These are phyloP conservation scores for Hydrozoanthus tunicans DNA, from an alignment of 64 coral and sea anemone genomes.

Conservation along the genomic window DNA sequence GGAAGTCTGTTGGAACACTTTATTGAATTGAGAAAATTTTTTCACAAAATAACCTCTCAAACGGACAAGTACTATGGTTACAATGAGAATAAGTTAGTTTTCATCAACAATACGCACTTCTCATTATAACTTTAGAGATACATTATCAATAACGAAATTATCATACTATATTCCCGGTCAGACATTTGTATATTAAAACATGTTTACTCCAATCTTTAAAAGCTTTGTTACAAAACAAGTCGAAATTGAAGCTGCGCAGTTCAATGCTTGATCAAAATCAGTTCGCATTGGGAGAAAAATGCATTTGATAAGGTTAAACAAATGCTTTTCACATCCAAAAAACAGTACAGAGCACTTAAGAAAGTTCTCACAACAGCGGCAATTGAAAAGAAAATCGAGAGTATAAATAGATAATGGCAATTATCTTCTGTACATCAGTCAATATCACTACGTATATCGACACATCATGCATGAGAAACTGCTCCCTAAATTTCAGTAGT, in stretches of 20 bases:
- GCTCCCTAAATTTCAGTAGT: neutral
- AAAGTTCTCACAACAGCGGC: neutral
- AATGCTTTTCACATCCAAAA: constrained; percentile 33
- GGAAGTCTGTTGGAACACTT: constrained; percentile 1
- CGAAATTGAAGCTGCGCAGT: neutral
- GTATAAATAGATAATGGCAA: constrained; percentile 2
- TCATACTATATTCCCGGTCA: neutral
- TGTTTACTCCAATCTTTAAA: constrained; percentile 17
- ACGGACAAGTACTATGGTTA: neutral
- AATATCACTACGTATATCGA: neutral
- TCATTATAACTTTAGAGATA: neutral
- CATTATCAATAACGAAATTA: constrained; percentile 34
- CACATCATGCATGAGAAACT: constrained; percentile 13
- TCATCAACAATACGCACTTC: neutral
- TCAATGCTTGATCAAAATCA: neutral
- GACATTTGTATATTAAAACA: constrained; percentile 18
- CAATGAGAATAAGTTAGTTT: neutral
- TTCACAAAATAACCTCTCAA: constrained; percentile 1
- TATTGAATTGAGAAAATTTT: neutral
- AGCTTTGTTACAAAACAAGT: neutral
- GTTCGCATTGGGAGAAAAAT: constrained; percentile 4
- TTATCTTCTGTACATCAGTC: neutral
- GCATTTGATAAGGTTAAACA: constrained; percentile 7
- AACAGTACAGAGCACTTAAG: neutral
- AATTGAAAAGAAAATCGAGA: constrained; percentile 8